These are phyloP conservation scores for Gryllus longicercus DNA, from an alignment of 2,888 invertebrate genomes.

Conservation along the genomic window DNA sequence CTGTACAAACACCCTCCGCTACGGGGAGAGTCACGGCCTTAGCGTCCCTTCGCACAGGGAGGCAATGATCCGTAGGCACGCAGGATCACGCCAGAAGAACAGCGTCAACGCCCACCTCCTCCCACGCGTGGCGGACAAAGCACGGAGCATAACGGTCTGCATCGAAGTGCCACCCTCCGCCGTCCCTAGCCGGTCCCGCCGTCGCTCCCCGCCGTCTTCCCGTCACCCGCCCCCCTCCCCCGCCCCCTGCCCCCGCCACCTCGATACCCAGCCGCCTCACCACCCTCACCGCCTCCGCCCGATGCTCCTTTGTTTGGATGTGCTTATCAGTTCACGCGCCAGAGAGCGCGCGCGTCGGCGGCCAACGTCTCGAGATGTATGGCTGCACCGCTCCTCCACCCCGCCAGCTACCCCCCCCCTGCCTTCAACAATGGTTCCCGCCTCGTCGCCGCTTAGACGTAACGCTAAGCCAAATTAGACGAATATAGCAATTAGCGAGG, in stretches of 20 bases:
- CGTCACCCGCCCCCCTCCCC: not conserved
- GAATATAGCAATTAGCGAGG: constrained; percentile 1
- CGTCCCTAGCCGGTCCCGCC: not conserved
- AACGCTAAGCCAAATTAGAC: constrained; percentile 17
- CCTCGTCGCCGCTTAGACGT: not conserved
- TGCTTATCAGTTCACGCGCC: constrained; percentile 17
- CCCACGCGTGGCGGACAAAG: no score
- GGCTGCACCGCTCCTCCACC: not conserved
- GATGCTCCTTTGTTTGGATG: not conserved
- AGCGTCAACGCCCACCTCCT: no score
- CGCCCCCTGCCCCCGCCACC: not conserved
- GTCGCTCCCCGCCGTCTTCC: not conserved
- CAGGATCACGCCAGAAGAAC: no score
- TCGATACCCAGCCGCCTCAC: not conserved
- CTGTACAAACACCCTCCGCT: no score
- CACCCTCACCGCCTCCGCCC: not conserved
- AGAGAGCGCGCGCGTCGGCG: not conserved
- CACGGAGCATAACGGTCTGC: no score
- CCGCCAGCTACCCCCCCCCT: not conserved
- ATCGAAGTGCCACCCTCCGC: no score
- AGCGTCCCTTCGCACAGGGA: no score
- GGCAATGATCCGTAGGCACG: no score
- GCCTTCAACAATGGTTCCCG: not conserved
- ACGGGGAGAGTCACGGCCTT: no score
- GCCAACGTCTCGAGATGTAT: constrained; percentile 11